Conservation (phyloP, 2,888 invertebrate genomes). For the Tipula helvola region DNA sequence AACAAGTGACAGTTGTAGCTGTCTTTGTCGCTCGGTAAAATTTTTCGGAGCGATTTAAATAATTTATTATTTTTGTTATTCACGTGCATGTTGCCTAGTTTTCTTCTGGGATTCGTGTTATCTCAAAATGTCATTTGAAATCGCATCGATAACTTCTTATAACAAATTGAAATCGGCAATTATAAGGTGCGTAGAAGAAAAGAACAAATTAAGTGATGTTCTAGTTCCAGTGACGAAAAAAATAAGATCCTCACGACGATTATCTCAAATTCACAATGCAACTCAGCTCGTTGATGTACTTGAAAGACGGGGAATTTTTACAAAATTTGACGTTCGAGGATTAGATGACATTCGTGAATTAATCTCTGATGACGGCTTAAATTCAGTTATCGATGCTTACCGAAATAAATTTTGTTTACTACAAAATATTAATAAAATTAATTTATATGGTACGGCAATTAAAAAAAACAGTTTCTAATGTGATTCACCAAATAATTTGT, state of each 20-base stretch:
- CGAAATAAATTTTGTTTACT: not conserved
- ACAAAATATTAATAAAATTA: not conserved
- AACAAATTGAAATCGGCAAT: not conserved
- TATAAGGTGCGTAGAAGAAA: not conserved
- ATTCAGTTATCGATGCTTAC: not conserved
- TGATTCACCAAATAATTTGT: not conserved
- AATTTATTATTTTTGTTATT: no score
- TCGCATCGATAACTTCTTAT: not conserved
- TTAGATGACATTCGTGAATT: not conserved
- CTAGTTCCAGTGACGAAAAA: slow-evolving; percentile 16
- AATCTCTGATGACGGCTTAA: not conserved
- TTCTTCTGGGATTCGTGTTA: no score
- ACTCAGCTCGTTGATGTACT: slow-evolving; percentile 25
- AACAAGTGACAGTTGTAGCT: no score
- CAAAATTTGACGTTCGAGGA: not conserved
- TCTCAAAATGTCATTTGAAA: not conserved
- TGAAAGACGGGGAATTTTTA: slow-evolving; percentile 23
- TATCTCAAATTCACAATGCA: slow-evolving; percentile 21
- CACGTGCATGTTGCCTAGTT: no score
- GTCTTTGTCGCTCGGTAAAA: no score
- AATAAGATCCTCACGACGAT: slow-evolving; percentile 24
- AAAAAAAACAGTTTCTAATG: not conserved
- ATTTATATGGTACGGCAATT: not conserved
- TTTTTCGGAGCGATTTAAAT: no score
- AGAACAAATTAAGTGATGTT: slow-evolving; percentile 21